Evolutionary conservation across 2,113 vertebrate genomes (phyloP).

Genomic region (Fregetta grallaria): DNA sequence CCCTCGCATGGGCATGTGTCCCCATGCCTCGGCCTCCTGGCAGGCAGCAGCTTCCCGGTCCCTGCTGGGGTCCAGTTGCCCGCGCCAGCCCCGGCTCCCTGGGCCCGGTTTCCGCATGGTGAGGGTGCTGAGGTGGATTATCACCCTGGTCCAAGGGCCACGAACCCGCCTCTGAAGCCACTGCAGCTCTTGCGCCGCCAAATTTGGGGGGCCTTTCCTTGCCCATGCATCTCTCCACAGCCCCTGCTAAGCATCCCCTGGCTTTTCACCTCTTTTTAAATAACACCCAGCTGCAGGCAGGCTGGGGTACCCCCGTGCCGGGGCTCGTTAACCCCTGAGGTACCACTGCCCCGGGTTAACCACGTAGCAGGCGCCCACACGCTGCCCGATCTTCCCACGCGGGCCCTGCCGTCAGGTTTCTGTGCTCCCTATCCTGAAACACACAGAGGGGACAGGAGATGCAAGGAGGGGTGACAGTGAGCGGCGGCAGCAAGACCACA

Average conservation of each 20-base stretch:
- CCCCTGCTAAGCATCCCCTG: not conserved
- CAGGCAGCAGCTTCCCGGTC: fast-evolving
- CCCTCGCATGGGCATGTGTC: fast-evolving
- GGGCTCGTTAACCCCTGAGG: not conserved
- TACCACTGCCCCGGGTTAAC: not conserved
- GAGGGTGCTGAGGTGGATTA: too few species aligned
- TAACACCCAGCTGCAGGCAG: not conserved
- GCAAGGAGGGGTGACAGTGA: not conserved
- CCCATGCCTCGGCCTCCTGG: fast-evolving
- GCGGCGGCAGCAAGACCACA: not conserved
- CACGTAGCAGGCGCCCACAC: not conserved
- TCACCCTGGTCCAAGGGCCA: not conserved
- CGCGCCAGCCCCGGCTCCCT: fast-evolving
- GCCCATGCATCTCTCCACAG: not conserved
- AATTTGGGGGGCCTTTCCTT: not conserved
- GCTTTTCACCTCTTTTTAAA: not conserved
- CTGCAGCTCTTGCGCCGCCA: too few species aligned
- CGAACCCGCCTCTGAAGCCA: fast-evolving
- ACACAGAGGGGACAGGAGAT: not conserved
- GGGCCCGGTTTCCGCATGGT: fast-evolving
- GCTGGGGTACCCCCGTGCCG: not conserved
- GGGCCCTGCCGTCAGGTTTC: fast-evolving
- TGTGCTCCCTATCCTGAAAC: not conserved
- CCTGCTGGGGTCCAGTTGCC: not conserved
- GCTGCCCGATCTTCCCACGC: not conserved